Percentiles rank a stretch among this genome's conserved stretches.
Evolutionary conservation across 1,140 invertebrate species (phyloP).

Genomic region (Odontomachus brunneus): DNA sequence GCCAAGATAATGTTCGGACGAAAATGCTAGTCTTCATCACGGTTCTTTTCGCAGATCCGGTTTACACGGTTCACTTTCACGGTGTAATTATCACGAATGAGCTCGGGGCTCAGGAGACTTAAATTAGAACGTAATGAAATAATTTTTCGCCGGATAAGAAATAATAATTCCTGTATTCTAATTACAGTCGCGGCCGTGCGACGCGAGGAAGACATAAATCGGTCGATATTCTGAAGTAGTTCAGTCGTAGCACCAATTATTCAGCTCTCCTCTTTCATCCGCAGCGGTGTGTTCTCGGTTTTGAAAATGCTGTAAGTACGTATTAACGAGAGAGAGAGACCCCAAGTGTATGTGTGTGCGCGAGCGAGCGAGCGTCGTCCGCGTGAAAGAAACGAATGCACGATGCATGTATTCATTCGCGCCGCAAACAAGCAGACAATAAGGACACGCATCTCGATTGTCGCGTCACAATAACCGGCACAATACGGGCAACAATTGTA

Average conservation of each 20-base stretch:
- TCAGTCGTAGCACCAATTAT: slow-evolving; percentile 33
- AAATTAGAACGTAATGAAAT: slow-evolving; percentile 49
- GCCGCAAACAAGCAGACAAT: slow-evolving; percentile 79
- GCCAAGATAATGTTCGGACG: slow-evolving; percentile 21
- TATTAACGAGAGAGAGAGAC: slow-evolving; percentile 18
- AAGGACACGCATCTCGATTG: slow-evolving; percentile 74
- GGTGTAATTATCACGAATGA: slow-evolving; percentile 26
- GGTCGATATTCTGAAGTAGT: slow-evolving; percentile 15
- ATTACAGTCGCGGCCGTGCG: slow-evolving; percentile 31
- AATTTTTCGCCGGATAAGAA: slow-evolving; percentile 31
- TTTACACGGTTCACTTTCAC: slow-evolving; percentile 17
- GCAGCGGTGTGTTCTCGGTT: neutral
- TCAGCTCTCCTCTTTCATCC: neutral
- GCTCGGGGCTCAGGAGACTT: slow-evolving; percentile 18
- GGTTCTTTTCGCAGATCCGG: slow-evolving; percentile 37
- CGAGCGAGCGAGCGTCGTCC: neutral
- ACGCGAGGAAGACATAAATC: slow-evolving; percentile 18
- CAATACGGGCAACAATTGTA: slow-evolving; percentile 78
- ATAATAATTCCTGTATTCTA: slow-evolving; percentile 38
- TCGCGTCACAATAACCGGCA: slow-evolving; percentile 73
- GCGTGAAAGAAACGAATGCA: slow-evolving; percentile 14
- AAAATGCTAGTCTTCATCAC: slow-evolving; percentile 46
- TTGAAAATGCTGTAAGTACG: neutral
- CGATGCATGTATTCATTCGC: neutral
- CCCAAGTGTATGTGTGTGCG: no score